Percentiles rank a stretch among this genome's conserved stretches.
phyloP scores from a whole-genome alignment of 2,113 vertebrate species.

The Martes martes region DNA sequence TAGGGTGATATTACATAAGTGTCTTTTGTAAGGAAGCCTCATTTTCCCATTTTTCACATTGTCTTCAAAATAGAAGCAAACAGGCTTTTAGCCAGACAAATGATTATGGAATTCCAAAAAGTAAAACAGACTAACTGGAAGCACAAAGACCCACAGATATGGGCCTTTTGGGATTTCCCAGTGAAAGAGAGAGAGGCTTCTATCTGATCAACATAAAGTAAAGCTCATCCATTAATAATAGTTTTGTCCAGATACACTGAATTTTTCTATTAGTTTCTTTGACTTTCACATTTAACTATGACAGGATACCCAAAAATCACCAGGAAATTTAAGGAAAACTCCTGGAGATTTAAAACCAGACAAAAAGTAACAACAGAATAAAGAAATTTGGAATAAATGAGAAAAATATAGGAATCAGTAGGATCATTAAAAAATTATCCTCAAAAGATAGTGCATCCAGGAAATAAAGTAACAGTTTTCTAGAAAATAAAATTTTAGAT shows the following conservation, averaged over 20 bases:
- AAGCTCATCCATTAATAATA: neutral
- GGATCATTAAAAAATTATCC: neutral
- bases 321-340: neutral
- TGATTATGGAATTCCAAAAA: neutral
- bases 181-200: neutral
- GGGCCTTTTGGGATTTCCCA: neutral
- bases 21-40: neutral
- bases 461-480: neutral
- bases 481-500: neutral
- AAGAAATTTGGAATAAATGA: neutral
- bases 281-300: neutral
- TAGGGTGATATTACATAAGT: neutral
- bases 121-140: neutral
- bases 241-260: neutral
- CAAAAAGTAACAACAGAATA: neutral
- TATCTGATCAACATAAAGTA: neutral
- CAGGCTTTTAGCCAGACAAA: neutral
- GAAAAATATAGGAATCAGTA: neutral
- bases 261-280: neutral
- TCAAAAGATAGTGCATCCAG: neutral
- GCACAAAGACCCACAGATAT: neutral
- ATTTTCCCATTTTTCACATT: neutral
- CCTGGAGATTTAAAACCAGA: neutral
- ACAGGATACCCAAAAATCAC: neutral
- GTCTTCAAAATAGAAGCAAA: neutral